Evolutionary conservation across 2,113 vertebrate species (phyloP).

Genomic region (Gymnarchus niloticus): DNA sequence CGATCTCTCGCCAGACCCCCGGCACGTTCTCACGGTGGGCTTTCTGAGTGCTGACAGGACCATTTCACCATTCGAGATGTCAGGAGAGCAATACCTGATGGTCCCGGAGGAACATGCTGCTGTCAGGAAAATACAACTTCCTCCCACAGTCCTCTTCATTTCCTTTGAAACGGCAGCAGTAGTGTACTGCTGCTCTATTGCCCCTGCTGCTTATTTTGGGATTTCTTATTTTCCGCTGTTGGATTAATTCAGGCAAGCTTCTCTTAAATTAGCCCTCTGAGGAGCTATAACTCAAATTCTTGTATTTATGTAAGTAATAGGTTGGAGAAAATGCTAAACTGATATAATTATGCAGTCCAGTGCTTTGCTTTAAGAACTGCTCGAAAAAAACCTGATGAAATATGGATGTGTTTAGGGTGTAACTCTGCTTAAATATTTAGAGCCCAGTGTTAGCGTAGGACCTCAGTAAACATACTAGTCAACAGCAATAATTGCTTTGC

Average conservation of each 20-base stretch:
- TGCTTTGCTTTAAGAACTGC: conserved; percentile 71
- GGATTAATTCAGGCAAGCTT: conserved; percentile 68
- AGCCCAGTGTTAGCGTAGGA: conserved; percentile 65
- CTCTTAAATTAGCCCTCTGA: conserved; percentile 73
- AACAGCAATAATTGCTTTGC: conserved; percentile 64
- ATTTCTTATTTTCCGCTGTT: conserved; percentile 67
- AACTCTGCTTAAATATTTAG: conserved; percentile 75
- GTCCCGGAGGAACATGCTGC: conserved; percentile 52
- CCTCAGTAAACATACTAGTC: conserved; percentile 66
- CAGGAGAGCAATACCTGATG: conserved; percentile 47
- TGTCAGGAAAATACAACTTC: conserved; percentile 45
- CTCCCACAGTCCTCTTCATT: conserved; percentile 57
- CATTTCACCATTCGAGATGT: background rate
- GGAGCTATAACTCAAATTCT: conserved; percentile 70
- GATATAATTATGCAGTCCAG: conserved; percentile 75
- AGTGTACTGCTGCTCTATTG: conserved; percentile 56
- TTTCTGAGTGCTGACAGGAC: background rate
- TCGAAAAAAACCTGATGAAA: conserved; percentile 64
- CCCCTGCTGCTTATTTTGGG: conserved; percentile 58
- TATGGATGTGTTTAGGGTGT: conserved; percentile 72
- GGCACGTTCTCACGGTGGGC: background rate
- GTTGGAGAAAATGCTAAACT: conserved; percentile 67
- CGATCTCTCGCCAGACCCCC: background rate
- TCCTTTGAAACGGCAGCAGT: conserved; percentile 63
- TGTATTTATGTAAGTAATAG: conserved; percentile 77